phyloP scores from a whole-genome alignment of 30 jellyfish, hydroid and myxozoan genomes.

The Aurelia coerulea region DNA sequence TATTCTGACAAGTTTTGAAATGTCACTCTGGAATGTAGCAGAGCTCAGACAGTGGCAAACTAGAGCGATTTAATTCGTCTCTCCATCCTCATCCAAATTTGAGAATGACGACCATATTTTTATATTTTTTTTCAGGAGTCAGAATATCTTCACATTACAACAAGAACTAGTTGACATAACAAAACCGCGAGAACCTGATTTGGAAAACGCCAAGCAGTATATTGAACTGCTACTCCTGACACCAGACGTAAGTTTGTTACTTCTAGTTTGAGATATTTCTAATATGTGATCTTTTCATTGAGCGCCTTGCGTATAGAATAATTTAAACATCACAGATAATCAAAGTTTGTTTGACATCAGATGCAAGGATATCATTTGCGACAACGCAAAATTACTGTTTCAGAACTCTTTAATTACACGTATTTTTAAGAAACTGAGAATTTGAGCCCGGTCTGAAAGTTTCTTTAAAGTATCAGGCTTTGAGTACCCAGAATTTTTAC shows the following conservation, averaged over 20 bases:
- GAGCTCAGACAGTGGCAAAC: too few relatives aligned
- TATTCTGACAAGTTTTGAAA: too few relatives aligned
- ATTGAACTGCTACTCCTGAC: conserved; percentile 86
- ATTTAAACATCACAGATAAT: neutral
- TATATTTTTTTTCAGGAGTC: conserved; percentile 67
- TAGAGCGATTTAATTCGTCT: too few relatives aligned
- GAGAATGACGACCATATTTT: too few relatives aligned
- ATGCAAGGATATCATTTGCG: neutral
- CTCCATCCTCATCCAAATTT: too few relatives aligned
- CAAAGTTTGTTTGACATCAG: neutral
- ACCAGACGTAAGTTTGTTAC: conserved; percentile 82
- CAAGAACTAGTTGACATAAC: conserved; percentile 93
- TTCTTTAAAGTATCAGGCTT: too few relatives aligned
- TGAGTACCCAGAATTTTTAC: too few relatives aligned
- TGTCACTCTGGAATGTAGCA: too few relatives aligned
- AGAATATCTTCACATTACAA: conserved; percentile 91
- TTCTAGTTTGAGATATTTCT: neutral
- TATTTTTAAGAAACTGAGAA: too few relatives aligned
- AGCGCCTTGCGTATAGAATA: neutral
- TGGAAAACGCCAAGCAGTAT: conserved; percentile 95
- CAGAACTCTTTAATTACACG: too few relatives aligned
- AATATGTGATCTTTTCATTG: neutral
- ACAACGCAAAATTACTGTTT: neutral
- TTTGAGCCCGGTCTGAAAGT: too few relatives aligned
- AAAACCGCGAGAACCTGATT: conserved; percentile 92